Percentiles rank a stretch among this genome's conserved stretches.
These are phyloP conservation scores for Tetramorium alpestre DNA, from an alignment of 1,140 invertebrate genomes.

Conservation along the genomic window DNA sequence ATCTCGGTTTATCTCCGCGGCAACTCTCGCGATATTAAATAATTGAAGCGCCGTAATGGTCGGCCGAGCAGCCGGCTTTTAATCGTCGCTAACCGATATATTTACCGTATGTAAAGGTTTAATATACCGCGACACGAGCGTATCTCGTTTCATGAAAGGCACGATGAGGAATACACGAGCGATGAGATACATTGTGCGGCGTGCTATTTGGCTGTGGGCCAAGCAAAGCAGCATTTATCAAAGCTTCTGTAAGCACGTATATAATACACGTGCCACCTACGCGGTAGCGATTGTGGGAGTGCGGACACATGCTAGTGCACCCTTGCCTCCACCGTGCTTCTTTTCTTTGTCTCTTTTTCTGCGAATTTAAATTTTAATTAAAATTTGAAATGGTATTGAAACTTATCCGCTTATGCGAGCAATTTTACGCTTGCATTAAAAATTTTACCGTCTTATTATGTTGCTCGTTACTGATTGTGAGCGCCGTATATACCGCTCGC, in stretches of 20 bases:
- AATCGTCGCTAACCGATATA: constrained; percentile 26
- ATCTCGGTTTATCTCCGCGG: background rate
- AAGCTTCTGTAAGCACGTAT: constrained; percentile 60
- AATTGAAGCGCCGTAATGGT: constrained; percentile 1
- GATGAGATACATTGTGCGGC: constrained; percentile 73
- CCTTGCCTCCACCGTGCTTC: background rate
- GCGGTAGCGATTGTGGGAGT: too few relatives aligned
- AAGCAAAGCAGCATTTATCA: constrained; percentile 81
- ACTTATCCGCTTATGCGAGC: background rate
- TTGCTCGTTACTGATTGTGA: background rate
- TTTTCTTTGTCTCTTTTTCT: background rate
- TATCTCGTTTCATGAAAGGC: constrained; percentile 33
- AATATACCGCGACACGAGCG: constrained; percentile 62
- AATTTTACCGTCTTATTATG: constrained; percentile 26
- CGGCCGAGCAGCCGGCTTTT: background rate
- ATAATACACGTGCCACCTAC: constrained; percentile 37
- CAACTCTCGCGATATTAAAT: background rate
- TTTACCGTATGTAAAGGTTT: constrained; percentile 36
- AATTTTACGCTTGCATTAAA: background rate
- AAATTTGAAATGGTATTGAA: constrained; percentile 36
- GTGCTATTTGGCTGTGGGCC: constrained; percentile 77
- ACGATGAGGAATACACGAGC: constrained; percentile 52
- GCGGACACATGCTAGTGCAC: constrained; percentile 26
- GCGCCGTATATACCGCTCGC: background rate
- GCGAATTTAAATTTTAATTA: constrained; percentile 50